Evolutionary conservation across 1,140 invertebrate genomes (phyloP).

Genomic region (Ericerus pela): DNA sequence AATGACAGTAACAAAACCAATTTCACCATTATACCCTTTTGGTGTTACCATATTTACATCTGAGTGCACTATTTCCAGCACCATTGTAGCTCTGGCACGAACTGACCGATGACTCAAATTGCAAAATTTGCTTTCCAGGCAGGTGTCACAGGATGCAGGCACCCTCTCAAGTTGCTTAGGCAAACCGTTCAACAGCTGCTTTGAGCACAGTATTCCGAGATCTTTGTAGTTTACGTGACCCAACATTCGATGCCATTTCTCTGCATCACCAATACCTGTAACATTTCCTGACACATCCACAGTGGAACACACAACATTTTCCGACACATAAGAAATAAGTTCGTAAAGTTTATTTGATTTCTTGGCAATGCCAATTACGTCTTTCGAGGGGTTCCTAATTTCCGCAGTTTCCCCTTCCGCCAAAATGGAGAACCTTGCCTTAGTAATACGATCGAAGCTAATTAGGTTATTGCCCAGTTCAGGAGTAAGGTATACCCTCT

Average conservation of each 20-base stretch:
- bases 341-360: no score
- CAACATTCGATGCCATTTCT: slow-evolving; percentile 16
- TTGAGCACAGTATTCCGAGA: slow-evolving; percentile 19
- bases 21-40: slow-evolving; percentile 18
- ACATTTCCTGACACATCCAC: not conserved
- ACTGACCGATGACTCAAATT: slow-evolving; percentile 18
- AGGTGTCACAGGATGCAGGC: slow-evolving; percentile 18
- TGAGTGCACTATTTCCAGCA: slow-evolving; percentile 23
- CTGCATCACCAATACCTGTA: not conserved
- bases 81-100: slow-evolving; percentile 12
- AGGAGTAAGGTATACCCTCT: slow-evolving; percentile 17
- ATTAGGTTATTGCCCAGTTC: slow-evolving; percentile 18
- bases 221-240: slow-evolving; percentile 22
- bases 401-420: slow-evolving; percentile 13
- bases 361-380: no score
- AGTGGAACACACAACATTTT: not conserved
- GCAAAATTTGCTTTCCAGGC: slow-evolving; percentile 19
- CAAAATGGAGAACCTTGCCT: no score
- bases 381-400: not conserved
- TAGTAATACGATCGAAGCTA: no score
- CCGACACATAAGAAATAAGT: not conserved
- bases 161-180: not conserved
- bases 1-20: slow-evolving; percentile 25
- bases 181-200: slow-evolving; percentile 1
- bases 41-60: slow-evolving; percentile 20